Evolutionary conservation across 2,113 vertebrate genomes (phyloP).

Genomic region (Strigops habroptila): DNA sequence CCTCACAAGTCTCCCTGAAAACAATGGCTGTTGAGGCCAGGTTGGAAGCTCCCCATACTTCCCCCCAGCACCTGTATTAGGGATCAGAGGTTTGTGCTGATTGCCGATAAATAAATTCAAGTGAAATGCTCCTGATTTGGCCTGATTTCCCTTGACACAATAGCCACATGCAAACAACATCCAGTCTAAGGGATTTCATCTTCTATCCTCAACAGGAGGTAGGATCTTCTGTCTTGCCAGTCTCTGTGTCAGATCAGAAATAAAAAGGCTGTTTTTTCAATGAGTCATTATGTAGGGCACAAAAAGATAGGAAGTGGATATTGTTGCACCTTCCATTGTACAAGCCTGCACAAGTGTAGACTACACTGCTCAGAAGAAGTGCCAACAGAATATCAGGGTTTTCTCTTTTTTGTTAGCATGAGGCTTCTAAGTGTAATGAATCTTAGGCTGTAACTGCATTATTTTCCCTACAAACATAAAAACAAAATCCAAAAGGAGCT

Average conservation of each 20-base stretch:
- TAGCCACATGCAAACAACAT: background rate
- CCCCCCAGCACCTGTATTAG: background rate
- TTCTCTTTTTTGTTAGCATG: background rate
- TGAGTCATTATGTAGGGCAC: background rate
- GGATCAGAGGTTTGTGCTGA: background rate
- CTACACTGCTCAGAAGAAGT: background rate
- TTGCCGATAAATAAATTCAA: background rate
- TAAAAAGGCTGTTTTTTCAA: background rate
- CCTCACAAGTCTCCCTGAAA: background rate
- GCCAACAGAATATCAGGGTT: background rate
- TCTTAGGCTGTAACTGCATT: background rate
- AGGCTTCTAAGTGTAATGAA: background rate
- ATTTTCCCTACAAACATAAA: background rate
- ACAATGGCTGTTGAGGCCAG: background rate
- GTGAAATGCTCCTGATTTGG: background rate
- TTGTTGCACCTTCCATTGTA: background rate
- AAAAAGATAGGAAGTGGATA: background rate
- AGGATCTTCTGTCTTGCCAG: background rate
- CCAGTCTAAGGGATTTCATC: background rate
- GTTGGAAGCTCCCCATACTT: accelerated
- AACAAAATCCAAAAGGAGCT: background rate
- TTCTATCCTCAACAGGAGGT: background rate
- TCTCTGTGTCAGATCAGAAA: background rate
- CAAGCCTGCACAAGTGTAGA: background rate
- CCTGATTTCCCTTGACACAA: background rate